Evolutionary conservation across 2,888 invertebrate species (phyloP).

Genomic region (Anticlea derivata): DNA sequence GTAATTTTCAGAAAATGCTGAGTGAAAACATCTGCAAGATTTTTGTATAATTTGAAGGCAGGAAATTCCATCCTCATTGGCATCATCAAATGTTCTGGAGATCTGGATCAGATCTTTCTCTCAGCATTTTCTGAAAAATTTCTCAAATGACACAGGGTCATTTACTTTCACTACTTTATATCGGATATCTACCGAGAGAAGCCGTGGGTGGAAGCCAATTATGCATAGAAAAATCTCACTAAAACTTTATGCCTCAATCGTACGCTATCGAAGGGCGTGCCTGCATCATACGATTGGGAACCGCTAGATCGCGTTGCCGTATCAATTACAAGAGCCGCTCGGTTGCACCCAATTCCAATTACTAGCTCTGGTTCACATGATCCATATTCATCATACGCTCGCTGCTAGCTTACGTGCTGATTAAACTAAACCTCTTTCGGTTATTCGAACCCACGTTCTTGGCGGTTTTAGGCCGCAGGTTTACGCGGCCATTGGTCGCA

Average conservation of each 20-base stretch:
- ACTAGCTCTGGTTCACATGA: slow-evolving; percentile 75
- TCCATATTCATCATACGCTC: slow-evolving; percentile 64
- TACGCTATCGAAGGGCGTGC: slow-evolving; percentile 54
- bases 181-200: not conserved
- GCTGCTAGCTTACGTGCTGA: slow-evolving; percentile 45
- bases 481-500: slow-evolving; percentile 21
- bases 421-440: slow-evolving; percentile 44
- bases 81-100: too few species aligned
- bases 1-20: too few species aligned
- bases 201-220: too few species aligned
- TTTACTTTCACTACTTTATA: too few species aligned
- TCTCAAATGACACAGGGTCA: too few species aligned
- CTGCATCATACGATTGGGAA: slow-evolving; percentile 64
- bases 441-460: slow-evolving; percentile 27
- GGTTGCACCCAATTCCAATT: slow-evolving; percentile 70
- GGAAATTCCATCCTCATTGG: too few species aligned
- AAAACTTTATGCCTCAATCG: slow-evolving; percentile 13
- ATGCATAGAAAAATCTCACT: not conserved
- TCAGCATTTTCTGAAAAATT: too few species aligned
- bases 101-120: too few species aligned
- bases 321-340: slow-evolving; percentile 79
- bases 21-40: too few species aligned
- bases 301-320: slow-evolving; percentile 74
- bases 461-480: slow-evolving; percentile 12
- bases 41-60: too few species aligned